These are phyloP conservation scores for Perca schrenkii DNA, from an alignment of 2,113 vertebrate genomes.

Conservation along the genomic window DNA sequence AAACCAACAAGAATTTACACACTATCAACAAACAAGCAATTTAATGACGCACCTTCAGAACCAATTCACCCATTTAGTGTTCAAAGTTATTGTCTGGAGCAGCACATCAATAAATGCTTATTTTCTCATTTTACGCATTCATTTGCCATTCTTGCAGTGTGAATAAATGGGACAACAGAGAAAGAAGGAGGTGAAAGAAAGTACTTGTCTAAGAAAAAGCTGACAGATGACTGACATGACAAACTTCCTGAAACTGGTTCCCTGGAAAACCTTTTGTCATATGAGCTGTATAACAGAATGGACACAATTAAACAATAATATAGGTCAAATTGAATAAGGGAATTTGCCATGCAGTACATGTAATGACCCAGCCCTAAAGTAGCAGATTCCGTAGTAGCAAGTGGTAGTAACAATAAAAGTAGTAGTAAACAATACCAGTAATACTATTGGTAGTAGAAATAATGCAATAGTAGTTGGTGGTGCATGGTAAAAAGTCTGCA, in stretches of 20 bases:
- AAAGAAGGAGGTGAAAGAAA: not conserved
- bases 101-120: slow-evolving; percentile 47
- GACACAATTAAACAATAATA: not conserved
- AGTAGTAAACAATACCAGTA: not conserved
- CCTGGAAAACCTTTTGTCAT: not conserved
- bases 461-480: not conserved
- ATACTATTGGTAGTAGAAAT: not conserved
- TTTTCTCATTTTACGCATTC: slow-evolving; percentile 43
- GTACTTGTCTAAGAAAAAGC: slow-evolving; percentile 5
- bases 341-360: not conserved
- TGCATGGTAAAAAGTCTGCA: too few species aligned
- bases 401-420: not conserved
- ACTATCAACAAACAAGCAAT: slow-evolving; percentile 56
- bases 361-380: not conserved
- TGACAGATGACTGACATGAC: slow-evolving; percentile 1
- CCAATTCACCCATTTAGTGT: slow-evolving; percentile 33
- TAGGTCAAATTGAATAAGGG: not conserved
- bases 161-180: slow-evolving; percentile 36
- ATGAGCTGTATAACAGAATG: not conserved
- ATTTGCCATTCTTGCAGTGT: slow-evolving; percentile 33
- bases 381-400: not conserved
- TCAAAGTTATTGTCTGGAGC: slow-evolving; percentile 24
- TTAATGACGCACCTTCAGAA: slow-evolving; percentile 43
- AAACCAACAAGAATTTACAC: slow-evolving; percentile 31
- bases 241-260: slow-evolving; percentile 12